Evolutionary conservation across 2,888 invertebrate species (phyloP).

Genomic region (Oasisia sp.): DNA sequence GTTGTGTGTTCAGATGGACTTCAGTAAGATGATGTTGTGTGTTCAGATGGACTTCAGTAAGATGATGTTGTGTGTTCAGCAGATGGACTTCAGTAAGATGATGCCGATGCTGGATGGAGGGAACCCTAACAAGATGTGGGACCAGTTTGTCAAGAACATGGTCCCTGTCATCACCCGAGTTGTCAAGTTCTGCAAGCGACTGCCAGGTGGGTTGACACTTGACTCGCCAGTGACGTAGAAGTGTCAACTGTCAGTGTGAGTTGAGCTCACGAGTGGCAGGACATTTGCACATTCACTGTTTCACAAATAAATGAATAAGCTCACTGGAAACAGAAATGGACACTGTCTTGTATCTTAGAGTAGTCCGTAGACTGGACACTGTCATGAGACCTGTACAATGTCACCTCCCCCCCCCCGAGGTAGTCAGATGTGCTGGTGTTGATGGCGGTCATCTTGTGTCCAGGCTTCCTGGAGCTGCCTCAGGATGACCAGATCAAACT

Average conservation of each 20-base stretch:
- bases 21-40: conserved; percentile 28
- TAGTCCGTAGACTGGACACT: neutral
- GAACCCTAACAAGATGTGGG: conserved; percentile 40
- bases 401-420: no score
- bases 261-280: no score
- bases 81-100: conserved; percentile 17
- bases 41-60: neutral
- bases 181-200: conserved; percentile 63
- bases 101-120: neutral
- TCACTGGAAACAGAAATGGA: no score
- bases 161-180: conserved; percentile 63
- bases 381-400: no score
- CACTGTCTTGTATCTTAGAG: no score
- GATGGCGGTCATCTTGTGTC: neutral
- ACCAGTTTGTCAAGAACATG: conserved; percentile 58
- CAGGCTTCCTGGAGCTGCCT: conserved; percentile 58
- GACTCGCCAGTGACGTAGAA: neutral
- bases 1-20: neutral
- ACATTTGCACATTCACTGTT: no score
- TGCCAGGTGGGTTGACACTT: conserved; percentile 53
- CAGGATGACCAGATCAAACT: conserved; percentile 64
- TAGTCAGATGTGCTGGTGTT: no score
- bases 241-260: no score
- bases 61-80: conserved; percentile 14
- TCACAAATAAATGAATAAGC: no score